Percentiles rank a stretch among this genome's conserved stretches.
These are phyloP conservation scores for Bovichtus variegatus DNA, from an alignment of 2,797 vertebrate genomes.

Conservation along the genomic window DNA sequence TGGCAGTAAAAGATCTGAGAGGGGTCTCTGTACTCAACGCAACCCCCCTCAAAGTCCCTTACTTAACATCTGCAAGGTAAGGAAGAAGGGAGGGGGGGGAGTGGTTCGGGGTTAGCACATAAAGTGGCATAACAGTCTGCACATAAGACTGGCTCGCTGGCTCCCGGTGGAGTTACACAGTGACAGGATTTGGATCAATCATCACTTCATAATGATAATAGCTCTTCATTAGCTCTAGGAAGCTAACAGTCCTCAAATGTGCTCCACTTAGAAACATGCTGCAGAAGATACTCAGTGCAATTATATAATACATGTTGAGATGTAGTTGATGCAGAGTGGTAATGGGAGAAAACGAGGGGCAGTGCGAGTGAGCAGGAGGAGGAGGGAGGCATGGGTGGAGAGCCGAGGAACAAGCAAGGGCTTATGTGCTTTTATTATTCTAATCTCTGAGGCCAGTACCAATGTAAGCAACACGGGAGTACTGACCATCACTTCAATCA, in stretches of 20 bases:
- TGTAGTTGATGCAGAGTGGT: constrained; percentile 20
- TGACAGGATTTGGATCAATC: constrained; percentile 25
- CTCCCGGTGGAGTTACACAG: constrained; percentile 9
- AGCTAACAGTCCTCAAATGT: constrained; percentile 11
- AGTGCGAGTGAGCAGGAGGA: constrained; percentile 27
- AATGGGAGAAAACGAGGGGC: constrained; percentile 23
- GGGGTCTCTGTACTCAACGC: constrained; percentile 79
- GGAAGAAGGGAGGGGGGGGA: constrained; percentile 22
- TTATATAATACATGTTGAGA: constrained; percentile 33
- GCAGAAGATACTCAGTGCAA: constrained; percentile 22
- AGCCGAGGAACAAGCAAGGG: constrained; percentile 75
- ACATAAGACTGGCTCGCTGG: constrained; percentile 10
- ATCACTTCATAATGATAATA: constrained; percentile 24
- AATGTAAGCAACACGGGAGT: constrained; percentile 83
- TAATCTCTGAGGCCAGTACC: constrained; percentile 82
- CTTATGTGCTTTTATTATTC: constrained; percentile 86
- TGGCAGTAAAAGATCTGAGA: constrained; percentile 76
- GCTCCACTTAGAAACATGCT: constrained; percentile 23
- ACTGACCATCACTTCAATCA: constrained; percentile 86
- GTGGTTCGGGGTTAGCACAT: constrained; percentile 41
- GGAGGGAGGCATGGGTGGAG: constrained; percentile 42
- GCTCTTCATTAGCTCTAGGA: neutral
- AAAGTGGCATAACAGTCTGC: constrained; percentile 22
- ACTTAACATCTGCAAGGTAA: constrained; percentile 69
- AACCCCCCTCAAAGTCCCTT: constrained; percentile 52